phyloP scores from a whole-genome alignment of 1,140 invertebrate species.

The Conus betulinus region DNA sequence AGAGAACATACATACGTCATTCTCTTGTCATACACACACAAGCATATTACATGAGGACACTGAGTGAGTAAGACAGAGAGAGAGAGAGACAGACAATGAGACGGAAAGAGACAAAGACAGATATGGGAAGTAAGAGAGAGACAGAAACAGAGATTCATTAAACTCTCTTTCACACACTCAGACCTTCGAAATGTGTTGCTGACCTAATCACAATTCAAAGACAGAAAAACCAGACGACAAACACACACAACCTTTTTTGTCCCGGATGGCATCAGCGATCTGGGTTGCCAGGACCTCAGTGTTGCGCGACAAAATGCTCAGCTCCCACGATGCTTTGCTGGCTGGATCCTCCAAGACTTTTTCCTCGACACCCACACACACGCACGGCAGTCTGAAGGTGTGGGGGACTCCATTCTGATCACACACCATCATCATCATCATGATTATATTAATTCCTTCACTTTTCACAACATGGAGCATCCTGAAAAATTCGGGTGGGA shows the following conservation, averaged over 20 bases:
- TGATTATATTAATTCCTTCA: too few relatives aligned
- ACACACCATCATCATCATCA: background rate
- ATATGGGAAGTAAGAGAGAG: background rate
- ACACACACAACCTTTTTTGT: constrained; percentile 33
- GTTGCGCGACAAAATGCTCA: constrained; percentile 43
- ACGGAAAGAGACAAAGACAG: background rate
- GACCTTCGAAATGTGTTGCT: too few relatives aligned
- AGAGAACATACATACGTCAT: too few relatives aligned
- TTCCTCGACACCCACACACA: background rate
- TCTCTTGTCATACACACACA: too few relatives aligned
- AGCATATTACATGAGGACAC: background rate
- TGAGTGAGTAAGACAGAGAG: background rate
- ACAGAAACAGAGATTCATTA: background rate
- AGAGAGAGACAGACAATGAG: background rate
- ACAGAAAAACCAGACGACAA: background rate
- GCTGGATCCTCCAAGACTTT: constrained; percentile 20
- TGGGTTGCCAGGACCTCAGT: constrained; percentile 32
- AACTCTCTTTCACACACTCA: too few relatives aligned
- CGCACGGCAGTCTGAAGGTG: background rate
- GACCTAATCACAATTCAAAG: too few relatives aligned
- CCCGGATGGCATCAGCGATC: constrained; percentile 26
- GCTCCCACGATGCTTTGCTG: constrained; percentile 39
- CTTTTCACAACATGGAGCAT: too few relatives aligned
- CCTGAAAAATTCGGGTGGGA: too few relatives aligned
- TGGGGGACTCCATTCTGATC: constrained; percentile 15